phyloP scores from a whole-genome alignment of 2,888 invertebrate species.

The Dione juno region DNA sequence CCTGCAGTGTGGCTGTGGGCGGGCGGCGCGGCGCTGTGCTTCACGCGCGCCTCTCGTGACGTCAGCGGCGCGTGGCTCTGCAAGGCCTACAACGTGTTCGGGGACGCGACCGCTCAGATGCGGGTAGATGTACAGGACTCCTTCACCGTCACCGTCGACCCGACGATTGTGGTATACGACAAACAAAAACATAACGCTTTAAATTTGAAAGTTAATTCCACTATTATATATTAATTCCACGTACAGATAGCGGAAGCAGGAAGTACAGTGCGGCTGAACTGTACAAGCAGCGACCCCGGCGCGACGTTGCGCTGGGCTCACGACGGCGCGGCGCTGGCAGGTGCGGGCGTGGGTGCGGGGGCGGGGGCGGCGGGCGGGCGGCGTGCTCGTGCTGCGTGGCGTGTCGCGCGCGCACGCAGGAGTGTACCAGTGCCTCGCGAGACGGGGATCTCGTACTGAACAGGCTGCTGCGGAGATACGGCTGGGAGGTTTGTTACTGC shows the following conservation, averaged over 20 bases:
- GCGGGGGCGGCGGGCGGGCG: conserved; percentile 56
- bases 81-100: conserved; percentile 86
- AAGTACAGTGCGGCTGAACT: conserved; percentile 86
- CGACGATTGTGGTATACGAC: conserved; percentile 79
- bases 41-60: conserved; percentile 83
- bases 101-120: conserved; percentile 86
- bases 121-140: conserved; percentile 85
- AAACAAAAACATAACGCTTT: not conserved
- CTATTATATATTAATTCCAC: too few species aligned
- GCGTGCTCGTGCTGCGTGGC: conserved; percentile 59
- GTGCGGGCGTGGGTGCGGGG: conserved; percentile 65
- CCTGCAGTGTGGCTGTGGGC: conserved; percentile 86
- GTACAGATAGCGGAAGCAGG: conserved; percentile 86
- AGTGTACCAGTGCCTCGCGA: conserved; percentile 93
- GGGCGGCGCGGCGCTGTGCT: conserved; percentile 87
- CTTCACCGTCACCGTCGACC: conserved; percentile 84
- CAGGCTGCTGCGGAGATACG: conserved; percentile 90
- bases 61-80: conserved; percentile 88
- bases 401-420: conserved; percentile 90
- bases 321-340: conserved; percentile 84
- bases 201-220: not conserved
- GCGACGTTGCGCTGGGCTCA: conserved; percentile 86
- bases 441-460: conserved; percentile 86
- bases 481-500: conserved; percentile 85
- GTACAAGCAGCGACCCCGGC: conserved; percentile 78